A percentile compares a stretch with the other conserved stretches of the same genome.
phyloP scores from a whole-genome alignment of 2,797 vertebrate species.

The Rhinophrynus dorsalis region DNA sequence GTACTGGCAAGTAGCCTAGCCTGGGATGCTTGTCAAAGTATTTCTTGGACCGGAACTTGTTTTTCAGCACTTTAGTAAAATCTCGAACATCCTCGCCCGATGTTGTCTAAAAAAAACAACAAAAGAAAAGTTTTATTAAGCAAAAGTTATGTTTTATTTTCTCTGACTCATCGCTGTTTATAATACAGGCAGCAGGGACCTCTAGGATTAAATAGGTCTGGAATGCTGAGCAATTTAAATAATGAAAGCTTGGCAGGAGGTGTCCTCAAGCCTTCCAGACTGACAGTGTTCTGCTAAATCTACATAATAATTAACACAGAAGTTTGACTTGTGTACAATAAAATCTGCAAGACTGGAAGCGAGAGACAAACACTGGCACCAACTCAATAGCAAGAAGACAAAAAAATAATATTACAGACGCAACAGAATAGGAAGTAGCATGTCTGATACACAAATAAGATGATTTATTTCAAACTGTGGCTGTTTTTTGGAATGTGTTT shows the following conservation, averaged over 20 bases:
- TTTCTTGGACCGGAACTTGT: conserved; percentile 97
- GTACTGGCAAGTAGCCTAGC: conserved; percentile 92
- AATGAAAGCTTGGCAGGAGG: conserved; percentile 32
- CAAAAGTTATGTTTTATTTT: conserved; percentile 3
- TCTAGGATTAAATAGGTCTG: conserved; percentile 6
- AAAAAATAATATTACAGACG: no score
- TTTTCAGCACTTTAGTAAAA: conserved; percentile 97
- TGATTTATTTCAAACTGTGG: no score
- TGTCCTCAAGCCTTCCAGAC: conserved; percentile 23
- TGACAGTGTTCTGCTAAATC: conserved; percentile 27
- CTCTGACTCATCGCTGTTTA: conserved; percentile 6
- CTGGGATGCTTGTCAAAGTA: conserved; percentile 96
- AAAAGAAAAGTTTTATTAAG: conserved; percentile 9
- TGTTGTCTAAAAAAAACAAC: conserved; percentile 77
- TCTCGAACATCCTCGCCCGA: conserved; percentile 96
- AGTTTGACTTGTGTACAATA: conserved; percentile 26
- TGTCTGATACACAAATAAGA: no score
- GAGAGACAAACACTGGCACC: conserved; percentile 19
- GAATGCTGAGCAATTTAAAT: conserved; percentile 19
- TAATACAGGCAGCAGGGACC: conserved; percentile 2
- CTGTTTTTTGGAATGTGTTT: no score
- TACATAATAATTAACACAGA: conserved; percentile 37
- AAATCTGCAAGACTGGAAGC: neutral
- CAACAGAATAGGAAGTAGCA: no score
- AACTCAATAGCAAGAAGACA: neutral